phyloP scores from a whole-genome alignment of 2,888 invertebrate species.

The Dynastes tityus region DNA sequence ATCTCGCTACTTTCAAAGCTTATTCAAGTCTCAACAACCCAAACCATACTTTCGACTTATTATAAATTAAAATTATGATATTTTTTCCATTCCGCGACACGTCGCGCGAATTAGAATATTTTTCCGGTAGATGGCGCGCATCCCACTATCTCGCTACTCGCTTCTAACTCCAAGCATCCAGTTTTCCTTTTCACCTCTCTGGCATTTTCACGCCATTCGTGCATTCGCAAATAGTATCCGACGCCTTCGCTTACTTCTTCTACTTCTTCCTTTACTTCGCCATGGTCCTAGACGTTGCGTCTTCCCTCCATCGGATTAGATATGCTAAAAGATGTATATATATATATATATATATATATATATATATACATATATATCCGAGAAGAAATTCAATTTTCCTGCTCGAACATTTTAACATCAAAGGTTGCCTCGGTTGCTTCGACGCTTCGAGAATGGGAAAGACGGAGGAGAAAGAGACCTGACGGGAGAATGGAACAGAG shows the following conservation, averaged over 20 bases:
- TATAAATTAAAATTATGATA: slow-evolving; percentile 32
- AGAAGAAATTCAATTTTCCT: slow-evolving; percentile 59
- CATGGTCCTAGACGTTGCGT: slow-evolving; percentile 5
- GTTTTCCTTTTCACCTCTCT: background rate
- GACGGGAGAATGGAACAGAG: slow-evolving; percentile 47
- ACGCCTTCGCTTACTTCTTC: slow-evolving; percentile 6
- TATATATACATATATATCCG: background rate
- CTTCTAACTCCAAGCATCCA: background rate
- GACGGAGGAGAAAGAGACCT: slow-evolving; percentile 44
- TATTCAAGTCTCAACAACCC: no score
- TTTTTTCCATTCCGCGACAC: slow-evolving; percentile 4
- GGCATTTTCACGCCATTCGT: background rate
- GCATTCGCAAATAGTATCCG: background rate
- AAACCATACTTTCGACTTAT: background rate
- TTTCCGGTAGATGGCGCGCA: background rate
- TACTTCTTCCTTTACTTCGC: slow-evolving; percentile 1
- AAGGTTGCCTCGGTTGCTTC: slow-evolving; percentile 51
- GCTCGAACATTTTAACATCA: slow-evolving; percentile 59
- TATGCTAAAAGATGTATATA: slow-evolving; percentile 50
- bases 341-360: no score
- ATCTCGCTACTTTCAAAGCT: no score
- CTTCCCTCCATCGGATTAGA: slow-evolving; percentile 47
- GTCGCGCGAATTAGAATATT: slow-evolving; percentile 10
- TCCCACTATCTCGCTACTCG: background rate
- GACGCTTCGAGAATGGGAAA: background rate